Percentiles rank a stretch among this genome's conserved stretches.
These are phyloP conservation scores for Lypha dubia DNA, from an alignment of 2,888 invertebrate genomes.

Conservation along the genomic window DNA sequence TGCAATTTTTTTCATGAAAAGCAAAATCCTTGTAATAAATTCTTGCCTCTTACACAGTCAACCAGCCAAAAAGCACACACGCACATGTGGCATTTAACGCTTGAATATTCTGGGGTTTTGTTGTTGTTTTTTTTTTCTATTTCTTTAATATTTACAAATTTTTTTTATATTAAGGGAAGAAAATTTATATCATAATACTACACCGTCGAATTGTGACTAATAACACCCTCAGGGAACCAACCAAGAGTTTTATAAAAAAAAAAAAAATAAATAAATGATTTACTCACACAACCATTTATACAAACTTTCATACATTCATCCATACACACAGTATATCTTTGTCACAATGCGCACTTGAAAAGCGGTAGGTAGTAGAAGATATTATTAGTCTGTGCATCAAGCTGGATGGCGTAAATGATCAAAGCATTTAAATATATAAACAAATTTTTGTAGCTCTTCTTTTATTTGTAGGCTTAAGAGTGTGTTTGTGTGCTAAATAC, in stretches of 20 bases:
- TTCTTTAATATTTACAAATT: not conserved
- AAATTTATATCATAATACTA: slow-evolving; percentile 64
- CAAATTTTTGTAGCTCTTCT: slow-evolving; percentile 13
- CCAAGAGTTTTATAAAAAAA: slow-evolving; percentile 47
- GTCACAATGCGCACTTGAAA: not conserved
- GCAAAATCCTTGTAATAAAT: slow-evolving; percentile 6
- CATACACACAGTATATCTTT: not conserved
- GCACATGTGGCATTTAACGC: slow-evolving; percentile 46
- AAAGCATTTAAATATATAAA: slow-evolving; percentile 66
- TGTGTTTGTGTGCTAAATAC: slow-evolving; percentile 59
- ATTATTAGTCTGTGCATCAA: slow-evolving; percentile 25
- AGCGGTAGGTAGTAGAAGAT: slow-evolving; percentile 30
- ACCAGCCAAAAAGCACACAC: slow-evolving; percentile 6
- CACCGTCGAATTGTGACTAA: slow-evolving; percentile 78
- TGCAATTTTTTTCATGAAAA: slow-evolving; percentile 32
- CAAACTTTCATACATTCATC: too few relatives aligned
- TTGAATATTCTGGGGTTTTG: slow-evolving; percentile 35
- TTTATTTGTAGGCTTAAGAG: slow-evolving; percentile 22
- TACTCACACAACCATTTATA: not conserved
- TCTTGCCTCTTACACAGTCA: slow-evolving; percentile 1
- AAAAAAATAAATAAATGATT: not conserved
- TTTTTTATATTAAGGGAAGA: slow-evolving; percentile 22
- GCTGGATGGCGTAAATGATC: slow-evolving; percentile 60
- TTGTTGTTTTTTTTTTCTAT: too few relatives aligned
- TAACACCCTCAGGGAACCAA: slow-evolving; percentile 79